Conservation (phyloP, 2,888 invertebrate genomes). For the Mantis religiosa region DNA sequence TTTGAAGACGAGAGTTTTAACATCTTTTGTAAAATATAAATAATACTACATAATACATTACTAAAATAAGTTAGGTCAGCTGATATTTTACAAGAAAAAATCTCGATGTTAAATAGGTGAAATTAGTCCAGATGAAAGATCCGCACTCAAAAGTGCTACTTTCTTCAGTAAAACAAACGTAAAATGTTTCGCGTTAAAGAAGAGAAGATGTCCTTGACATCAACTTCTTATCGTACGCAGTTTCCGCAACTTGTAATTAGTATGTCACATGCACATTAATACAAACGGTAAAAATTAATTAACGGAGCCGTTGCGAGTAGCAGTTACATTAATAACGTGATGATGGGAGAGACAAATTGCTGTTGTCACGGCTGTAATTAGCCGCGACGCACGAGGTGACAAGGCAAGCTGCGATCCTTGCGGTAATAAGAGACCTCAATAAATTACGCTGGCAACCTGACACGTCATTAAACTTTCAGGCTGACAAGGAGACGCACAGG, state of each 20-base stretch:
- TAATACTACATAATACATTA: no score
- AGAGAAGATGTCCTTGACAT: no score
- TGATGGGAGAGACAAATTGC: background rate
- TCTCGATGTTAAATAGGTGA: no score
- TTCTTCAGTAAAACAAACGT: no score
- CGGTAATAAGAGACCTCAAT: background rate
- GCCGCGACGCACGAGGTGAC: background rate
- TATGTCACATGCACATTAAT: background rate
- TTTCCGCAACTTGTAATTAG: background rate
- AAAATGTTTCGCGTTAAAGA: no score
- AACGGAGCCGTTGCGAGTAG: background rate
- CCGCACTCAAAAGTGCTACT: no score
- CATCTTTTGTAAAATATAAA: no score
- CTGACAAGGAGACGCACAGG: conserved; percentile 25
- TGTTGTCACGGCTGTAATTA: background rate
- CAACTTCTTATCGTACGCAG: no score
- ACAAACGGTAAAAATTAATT: background rate
- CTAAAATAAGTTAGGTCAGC: no score
- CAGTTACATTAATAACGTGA: background rate
- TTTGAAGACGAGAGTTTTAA: no score
- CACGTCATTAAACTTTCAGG: background rate
- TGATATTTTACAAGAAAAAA: no score
- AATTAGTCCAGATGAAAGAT: no score
- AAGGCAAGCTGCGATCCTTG: background rate
- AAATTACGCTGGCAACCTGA: background rate